Evolutionary conservation across 2,888 invertebrate species (phyloP), one percentile per base, ranked within the genome.

Genomic region (Pomacea canaliculata): DNA sequence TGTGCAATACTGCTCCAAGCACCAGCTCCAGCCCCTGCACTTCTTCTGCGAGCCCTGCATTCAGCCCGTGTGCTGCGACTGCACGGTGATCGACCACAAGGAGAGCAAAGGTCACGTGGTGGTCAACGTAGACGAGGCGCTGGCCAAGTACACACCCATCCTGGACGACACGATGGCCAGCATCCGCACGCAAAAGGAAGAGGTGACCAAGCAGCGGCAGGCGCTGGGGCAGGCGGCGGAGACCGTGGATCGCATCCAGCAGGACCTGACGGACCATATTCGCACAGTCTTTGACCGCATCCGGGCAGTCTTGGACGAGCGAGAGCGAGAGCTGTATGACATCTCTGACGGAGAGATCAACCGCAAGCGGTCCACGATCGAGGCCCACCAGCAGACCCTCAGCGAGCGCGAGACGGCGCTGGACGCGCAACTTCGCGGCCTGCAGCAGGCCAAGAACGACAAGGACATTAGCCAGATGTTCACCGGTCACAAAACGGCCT

Each of bases 1-100:
- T 71, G 83, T 87, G 1, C 83, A 85, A 65, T 88, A 86, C 76
- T 89, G 88, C 80, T 76, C 84, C 37, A 85, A 85, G 78, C 88
- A 89, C 75, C 86, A 88, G 76, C 79, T 87, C 78, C 88, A 89
- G 79, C 87, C 88, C 0, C 79, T 89, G 76, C 87, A 88, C 83
- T 89, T 89, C 79, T 89, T 89, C 83, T 89, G 88, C 79, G 88
- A 88, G 80, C 87, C 87, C 0, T 88, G 88, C 77, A 86, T 86
- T 75, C 79, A 81, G 70, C 88, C 88, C 1, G 87, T 88, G 23
- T 88, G 88, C 73, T 86, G 88, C 79, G 88, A 88, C 77, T 88
- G 88, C 67, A 88, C 88, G 7, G 87, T 88, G 10, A 81, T 88
- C 59, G 88, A 88, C 72, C 88, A 88, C 80, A 87, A 87, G 76